Evolutionary conservation across 2,113 vertebrate species (phyloP), one percentile per base, ranked within the genome.

Genomic region (Mus spicilegus): DNA sequence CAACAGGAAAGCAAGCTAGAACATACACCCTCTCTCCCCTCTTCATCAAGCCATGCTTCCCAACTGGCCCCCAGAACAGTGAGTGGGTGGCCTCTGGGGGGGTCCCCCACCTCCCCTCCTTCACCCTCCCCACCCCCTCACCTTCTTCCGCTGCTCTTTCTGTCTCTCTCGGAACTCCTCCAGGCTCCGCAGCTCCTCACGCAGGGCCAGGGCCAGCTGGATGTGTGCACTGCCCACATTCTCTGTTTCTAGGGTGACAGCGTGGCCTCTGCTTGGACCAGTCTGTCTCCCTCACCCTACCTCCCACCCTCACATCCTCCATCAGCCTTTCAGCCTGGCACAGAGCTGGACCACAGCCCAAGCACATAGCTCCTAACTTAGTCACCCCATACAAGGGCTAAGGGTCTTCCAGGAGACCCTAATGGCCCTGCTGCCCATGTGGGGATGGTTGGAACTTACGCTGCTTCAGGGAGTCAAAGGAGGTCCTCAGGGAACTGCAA

Each of bases 81-180:
- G 58, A 5, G 13, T 39, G 58, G 78, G 81, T 63, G 58, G 28
- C 39, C 58, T 65, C 58, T 19, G 42, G n/a, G 46, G 42, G 33
- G 63, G 24, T 26, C 13, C 54, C 28, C 72, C n/a, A 3, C 63
- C 22, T 13, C n/a, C 5, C 22, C 3, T 4, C 36, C 58, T 17
- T 4, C 16, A 24, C 26, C 56, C 0, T 9, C 0, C 10, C 24
- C 0, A 1, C 67, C 0, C 11, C 24, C 98, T 98, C 91, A 99
- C 99, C 99, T 99, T 99, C 98, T 99, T 99, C 22, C 99, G 98
- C 97, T 99, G 99, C 12, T 99, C 99, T 97, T 99, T 99, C 98
- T 99, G 99, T 56, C 99, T 98, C 95, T 99, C 99, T 91, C 99
- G 98, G 98, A 99, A 99, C 92, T 99, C 99, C 96, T 99, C 99